Evolutionary conservation across 1,140 invertebrate genomes (phyloP), one percentile per base, ranked within the genome.

Genomic region (Phenacoccus solenopsis): DNA sequence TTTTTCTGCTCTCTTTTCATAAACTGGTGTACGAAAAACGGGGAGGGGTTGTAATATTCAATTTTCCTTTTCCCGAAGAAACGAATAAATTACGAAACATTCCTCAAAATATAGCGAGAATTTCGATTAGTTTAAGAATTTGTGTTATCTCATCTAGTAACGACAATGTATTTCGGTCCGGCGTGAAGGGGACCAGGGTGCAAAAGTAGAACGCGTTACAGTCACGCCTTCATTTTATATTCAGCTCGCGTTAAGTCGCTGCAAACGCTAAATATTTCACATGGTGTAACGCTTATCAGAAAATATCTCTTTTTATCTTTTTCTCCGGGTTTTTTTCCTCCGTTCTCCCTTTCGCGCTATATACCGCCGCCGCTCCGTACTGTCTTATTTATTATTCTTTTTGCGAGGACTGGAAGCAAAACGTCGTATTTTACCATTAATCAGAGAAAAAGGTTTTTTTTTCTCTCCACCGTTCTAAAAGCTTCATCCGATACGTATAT

Each of bases 291-390:
- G 38, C 38, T 49, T 49, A 49, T 49, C 38, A 49, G 38, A 49
- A 49, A 49, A 49, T 49, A 49, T 49, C 38, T 49, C 38, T 49
- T 49, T 49, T 49, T 49, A 49, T 49, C 38, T 49, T 49, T 49
- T 49, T 49, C 38, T 5, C 38, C 16, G 3, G 5, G 3, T 2
- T n/a, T n/a, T n/a, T n/a, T n/a, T 49, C n/a, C 16, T 5, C 38
- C 13, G 30, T 49, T 9, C 38, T 5, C 38, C 30, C 30, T 32
- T 32, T n/a, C 12, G 5, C 13, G 38, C 16, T n/a, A 9, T 4
- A 3, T 49, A 10, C 20, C 2, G 16, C 20, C 3, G 3, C 12
- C 5, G 4, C 20, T 49, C 2, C 38, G 38, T 49, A 32, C 13
- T 32, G 5, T 5, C 38, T 49, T 49, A 49, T 49, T 49, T 49